Percentiles rank a stretch among this genome's conserved stretches.
These are phyloP conservation scores for Falco novaeseelandiae DNA, from an alignment of 2,797 vertebrate species.

Conservation along the genomic window DNA sequence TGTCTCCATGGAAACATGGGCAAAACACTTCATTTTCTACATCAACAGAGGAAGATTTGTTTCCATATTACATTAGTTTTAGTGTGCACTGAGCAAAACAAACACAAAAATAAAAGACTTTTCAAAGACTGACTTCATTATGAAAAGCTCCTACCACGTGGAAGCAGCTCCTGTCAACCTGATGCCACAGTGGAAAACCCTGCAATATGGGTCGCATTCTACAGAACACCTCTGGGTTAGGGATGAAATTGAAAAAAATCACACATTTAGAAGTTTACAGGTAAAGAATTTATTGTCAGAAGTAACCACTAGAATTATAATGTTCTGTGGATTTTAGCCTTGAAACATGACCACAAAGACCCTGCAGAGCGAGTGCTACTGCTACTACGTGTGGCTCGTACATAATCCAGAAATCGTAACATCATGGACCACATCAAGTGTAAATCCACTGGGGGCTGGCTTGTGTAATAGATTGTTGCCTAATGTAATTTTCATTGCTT, in stretches of 20 bases:
- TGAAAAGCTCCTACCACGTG: not conserved
- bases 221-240: not conserved
- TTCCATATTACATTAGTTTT: slow-evolving; percentile 55
- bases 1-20: slow-evolving; percentile 71
- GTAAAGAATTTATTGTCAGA: not conserved
- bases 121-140: slow-evolving; percentile 15
- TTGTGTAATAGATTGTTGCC: not conserved
- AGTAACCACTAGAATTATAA: not conserved
- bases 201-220: not conserved
- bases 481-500: not conserved
- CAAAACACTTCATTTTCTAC: slow-evolving; percentile 7
- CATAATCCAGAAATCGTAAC: not conserved
- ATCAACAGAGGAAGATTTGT: slow-evolving; percentile 54
- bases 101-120: slow-evolving; percentile 34
- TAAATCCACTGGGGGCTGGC: not conserved
- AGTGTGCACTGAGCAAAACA: slow-evolving; percentile 18
- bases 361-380: not conserved
- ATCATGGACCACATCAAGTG: not conserved
- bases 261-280: not conserved
- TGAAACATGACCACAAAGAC: not conserved
- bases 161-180: not conserved
- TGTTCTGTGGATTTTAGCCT: not conserved
- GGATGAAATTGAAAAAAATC: not conserved
- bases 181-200: not conserved
- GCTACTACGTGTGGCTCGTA: not conserved